Evolutionary conservation across 2,888 invertebrate genomes (phyloP).

Genomic region (Hydropsyche betteni): DNA sequence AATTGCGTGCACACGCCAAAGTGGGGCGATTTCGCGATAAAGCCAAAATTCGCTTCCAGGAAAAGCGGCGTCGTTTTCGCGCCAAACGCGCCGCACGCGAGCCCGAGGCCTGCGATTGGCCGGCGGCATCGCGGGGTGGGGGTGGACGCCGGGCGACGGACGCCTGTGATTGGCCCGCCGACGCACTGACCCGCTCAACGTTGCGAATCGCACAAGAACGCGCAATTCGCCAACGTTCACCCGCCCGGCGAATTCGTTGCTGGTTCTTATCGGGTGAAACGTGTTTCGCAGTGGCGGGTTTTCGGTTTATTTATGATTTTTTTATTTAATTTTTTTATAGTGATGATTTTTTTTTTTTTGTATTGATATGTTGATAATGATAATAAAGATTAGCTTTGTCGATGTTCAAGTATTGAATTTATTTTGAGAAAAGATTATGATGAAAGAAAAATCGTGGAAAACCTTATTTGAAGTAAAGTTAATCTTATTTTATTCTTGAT

Average conservation of each 20-base stretch:
- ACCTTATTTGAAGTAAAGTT: too few species aligned
- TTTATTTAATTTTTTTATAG: background rate
- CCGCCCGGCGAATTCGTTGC: background rate
- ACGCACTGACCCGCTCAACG: constrained; percentile 47
- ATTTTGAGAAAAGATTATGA: too few species aligned
- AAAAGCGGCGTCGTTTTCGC: constrained; percentile 30
- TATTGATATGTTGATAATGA: too few species aligned
- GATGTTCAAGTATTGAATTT: too few species aligned
- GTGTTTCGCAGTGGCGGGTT: constrained; percentile 14
- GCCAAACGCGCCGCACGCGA: constrained; percentile 29
- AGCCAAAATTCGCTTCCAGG: constrained; percentile 15
- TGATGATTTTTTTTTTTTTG: background rate
- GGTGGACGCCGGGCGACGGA: background rate
- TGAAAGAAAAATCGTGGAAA: too few species aligned
- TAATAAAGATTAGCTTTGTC: too few species aligned
- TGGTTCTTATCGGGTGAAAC: constrained; percentile 7
- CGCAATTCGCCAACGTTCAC: constrained; percentile 29
- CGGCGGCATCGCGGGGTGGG: background rate
- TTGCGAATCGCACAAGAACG: constrained; percentile 44
- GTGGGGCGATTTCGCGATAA: constrained; percentile 26
- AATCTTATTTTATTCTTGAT: too few species aligned
- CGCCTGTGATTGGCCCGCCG: constrained; percentile 43
- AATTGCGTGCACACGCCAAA: constrained; percentile 8
- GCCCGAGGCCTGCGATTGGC: constrained; percentile 15
- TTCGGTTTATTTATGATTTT: background rate